phyloP scores from a whole-genome alignment of 2,797 vertebrate genomes.

The Alfaro cultratus region DNA sequence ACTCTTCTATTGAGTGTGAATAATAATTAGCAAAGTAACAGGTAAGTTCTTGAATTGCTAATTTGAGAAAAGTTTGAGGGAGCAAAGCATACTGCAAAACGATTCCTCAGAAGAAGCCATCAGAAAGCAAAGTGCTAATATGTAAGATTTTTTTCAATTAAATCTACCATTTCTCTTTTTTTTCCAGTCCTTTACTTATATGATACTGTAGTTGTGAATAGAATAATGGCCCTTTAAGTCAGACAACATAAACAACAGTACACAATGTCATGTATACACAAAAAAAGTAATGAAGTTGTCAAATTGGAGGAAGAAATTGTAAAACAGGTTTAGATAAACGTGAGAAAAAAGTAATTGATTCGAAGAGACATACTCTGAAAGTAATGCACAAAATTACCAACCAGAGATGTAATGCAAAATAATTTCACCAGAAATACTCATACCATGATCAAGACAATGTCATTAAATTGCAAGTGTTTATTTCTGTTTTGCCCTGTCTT shows the following conservation, averaged over 20 bases:
- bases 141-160: neutral
- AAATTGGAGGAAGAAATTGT: neutral
- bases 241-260: neutral
- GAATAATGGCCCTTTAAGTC: neutral
- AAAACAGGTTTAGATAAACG: neutral
- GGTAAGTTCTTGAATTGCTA: conserved; percentile 22
- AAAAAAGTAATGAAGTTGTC: neutral
- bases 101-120: neutral
- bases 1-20: conserved; percentile 39
- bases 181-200: neutral
- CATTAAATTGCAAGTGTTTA: neutral
- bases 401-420: too few relatives aligned
- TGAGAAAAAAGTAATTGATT: neutral
- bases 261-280: too few relatives aligned
- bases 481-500: too few relatives aligned
- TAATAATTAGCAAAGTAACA: conserved; percentile 22
- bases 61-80: conserved; percentile 18
- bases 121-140: conserved; percentile 4
- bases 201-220: neutral
- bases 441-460: neutral
- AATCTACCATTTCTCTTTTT: neutral
- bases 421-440: too few relatives aligned
- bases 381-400: neutral
- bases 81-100: conserved; percentile 8
- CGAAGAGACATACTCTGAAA: neutral